Conservation (phyloP, 2,113 vertebrate species). For the Vidua macroura region DNA sequence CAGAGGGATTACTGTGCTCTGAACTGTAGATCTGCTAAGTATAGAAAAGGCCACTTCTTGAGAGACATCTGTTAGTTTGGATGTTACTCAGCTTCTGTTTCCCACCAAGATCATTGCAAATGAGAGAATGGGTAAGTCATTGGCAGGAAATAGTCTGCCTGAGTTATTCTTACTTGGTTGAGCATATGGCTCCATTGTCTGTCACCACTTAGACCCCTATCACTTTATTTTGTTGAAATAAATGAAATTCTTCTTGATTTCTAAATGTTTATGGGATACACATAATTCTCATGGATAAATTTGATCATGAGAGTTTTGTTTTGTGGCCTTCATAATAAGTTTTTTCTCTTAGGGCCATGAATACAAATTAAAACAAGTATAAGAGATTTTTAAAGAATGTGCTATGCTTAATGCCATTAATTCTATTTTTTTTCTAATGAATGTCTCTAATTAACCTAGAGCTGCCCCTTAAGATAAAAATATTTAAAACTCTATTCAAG, state of each 20-base stretch:
- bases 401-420: neutral
- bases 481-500: neutral
- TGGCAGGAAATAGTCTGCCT: neutral
- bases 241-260: neutral
- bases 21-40: neutral
- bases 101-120: neutral
- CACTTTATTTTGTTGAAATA: neutral
- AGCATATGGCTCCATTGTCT: neutral
- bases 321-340: neutral
- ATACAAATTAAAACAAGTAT: neutral
- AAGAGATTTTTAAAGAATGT: neutral
- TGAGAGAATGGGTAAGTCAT: neutral
- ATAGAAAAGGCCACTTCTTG: neutral
- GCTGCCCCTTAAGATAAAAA: neutral
- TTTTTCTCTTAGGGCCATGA: neutral
- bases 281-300: neutral
- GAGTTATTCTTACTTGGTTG: neutral
- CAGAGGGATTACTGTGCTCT: neutral
- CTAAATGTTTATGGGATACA: neutral
- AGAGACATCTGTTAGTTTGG: slow-evolving; percentile 10
- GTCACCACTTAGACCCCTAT: neutral
- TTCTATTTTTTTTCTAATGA: neutral
- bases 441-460: neutral
- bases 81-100: slow-evolving; percentile 1
- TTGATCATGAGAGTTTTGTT: neutral